These are phyloP conservation scores for Drosophila tristis DNA, from an alignment of 1,140 invertebrate genomes.

Conservation along the genomic window DNA sequence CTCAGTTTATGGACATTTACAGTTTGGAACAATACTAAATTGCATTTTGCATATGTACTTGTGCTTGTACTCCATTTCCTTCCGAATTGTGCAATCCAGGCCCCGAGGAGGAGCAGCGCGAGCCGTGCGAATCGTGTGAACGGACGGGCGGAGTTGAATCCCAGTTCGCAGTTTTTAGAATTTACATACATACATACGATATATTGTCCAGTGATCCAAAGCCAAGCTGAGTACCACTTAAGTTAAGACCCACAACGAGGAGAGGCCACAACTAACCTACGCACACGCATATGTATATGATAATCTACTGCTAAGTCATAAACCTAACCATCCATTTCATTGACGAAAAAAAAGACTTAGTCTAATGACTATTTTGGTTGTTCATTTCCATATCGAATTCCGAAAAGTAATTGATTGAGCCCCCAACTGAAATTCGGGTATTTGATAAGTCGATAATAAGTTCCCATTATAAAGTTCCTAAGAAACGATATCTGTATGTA, in stretches of 20 bases:
- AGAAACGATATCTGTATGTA: neutral
- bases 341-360: constrained; percentile 12
- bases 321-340: neutral
- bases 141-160: neutral
- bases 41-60: constrained; percentile 25
- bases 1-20: constrained; percentile 59
- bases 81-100: constrained; percentile 18
- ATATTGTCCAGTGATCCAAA: constrained; percentile 69
- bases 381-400: constrained; percentile 53
- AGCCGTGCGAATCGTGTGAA: constrained; percentile 14
- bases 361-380: constrained; percentile 14
- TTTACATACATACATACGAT: constrained; percentile 34
- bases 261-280: constrained; percentile 1
- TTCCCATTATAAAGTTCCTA: constrained; percentile 40
- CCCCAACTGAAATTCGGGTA: constrained; percentile 76
- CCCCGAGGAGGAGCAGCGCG: constrained; percentile 24
- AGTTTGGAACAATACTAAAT: constrained; percentile 73
- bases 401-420: constrained; percentile 78
- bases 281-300: neutral
- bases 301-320: constrained; percentile 7
- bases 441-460: constrained; percentile 51
- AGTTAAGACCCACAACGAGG: constrained; percentile 34
- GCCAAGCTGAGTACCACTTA: constrained; percentile 70
- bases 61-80: constrained; percentile 6
- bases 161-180: constrained; percentile 35